Base-by-base conservation (phyloP, 1,140 invertebrate species). In the Planococcus citri region DNA sequence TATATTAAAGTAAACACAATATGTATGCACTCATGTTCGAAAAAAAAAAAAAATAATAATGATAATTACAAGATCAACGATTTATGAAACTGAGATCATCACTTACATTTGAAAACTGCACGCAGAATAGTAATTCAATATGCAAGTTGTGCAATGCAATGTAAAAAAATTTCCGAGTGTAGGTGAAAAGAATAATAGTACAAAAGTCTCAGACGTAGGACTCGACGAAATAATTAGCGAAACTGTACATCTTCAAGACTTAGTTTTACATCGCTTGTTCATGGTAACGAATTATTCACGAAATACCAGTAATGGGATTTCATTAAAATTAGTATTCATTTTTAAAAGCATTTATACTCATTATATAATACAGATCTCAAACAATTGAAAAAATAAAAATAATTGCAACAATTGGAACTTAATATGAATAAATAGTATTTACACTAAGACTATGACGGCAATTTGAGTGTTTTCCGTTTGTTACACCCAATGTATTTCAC, bases 41-140 rank as follows among this genome's bases (percentile, higher is more conserved):
- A 51, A 17, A 9, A 51, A 51, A 51, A 2, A 51, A 51, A 6
- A 33, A 51, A 4, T 3, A 51, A 51, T 51, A n/a, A n/a, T n/a
- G n/a, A n/a, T n/a, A n/a, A n/a, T n/a, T n/a, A n/a, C n/a, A 51
- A 51, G 10, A 51, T 51, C 41, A 51, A 51, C 41, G 6, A 51
- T 51, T 51, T 51, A n/a, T 51, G 41, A 51, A 51, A 51, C n/a
- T 51, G 41, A 51, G 41, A 51, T 51, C 41, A 51, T 51, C 41
- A 51, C 41, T 51, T 20, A 17, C 10, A 51, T 51, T 51, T 20
- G 6, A 51, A 9, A 51, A 14, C 33, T 8, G 6, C 33, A 20
- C 41, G 12, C 29, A 6, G 3, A 12, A 33, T 33, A 33, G 41
- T 51, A 20, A 51, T 51, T 51, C 17, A 20, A 51, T n/a, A 51